These are phyloP conservation scores for Eriocheir sinensis DNA, from an alignment of 1,140 invertebrate genomes.

Conservation along the genomic window DNA sequence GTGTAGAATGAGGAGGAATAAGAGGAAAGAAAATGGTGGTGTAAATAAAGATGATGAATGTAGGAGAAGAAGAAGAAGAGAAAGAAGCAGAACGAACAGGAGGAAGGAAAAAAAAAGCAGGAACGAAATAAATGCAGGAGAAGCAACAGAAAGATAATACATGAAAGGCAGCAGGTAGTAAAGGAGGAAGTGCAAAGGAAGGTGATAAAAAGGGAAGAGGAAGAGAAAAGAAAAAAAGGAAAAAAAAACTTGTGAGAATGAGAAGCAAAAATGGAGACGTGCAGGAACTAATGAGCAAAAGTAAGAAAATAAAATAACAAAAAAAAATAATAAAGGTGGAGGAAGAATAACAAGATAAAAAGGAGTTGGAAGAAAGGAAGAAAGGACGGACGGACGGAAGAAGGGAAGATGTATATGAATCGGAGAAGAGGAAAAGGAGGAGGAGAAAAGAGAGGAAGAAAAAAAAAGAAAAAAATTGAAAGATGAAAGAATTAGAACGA, in stretches of 20 bases:
- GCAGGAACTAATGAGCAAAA: constrained; percentile 25
- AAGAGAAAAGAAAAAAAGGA: background rate
- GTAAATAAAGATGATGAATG: constrained; percentile 46
- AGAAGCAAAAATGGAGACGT: constrained; percentile 41
- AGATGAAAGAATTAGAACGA: background rate
- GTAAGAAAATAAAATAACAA: background rate
- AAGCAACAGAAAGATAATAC: constrained; percentile 54
- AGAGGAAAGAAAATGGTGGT: constrained; percentile 40
- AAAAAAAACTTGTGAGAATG: constrained; percentile 42
- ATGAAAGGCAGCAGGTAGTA: constrained; percentile 38
- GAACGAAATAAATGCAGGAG: constrained; percentile 38
- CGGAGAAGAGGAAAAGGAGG: background rate
- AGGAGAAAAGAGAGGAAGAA: background rate
- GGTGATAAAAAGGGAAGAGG: constrained; percentile 29
- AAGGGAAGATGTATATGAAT: too few species aligned
- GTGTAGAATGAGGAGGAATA: constrained; percentile 52
- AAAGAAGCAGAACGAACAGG: background rate
- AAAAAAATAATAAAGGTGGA: background rate
- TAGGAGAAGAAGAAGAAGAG: background rate
- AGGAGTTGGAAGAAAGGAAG: background rate
- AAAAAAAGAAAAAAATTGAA: background rate
- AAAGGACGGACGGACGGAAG: background rate
- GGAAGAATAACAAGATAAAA: background rate
- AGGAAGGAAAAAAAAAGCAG: constrained; percentile 42
- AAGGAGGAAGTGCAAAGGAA: constrained; percentile 16